Base-by-base conservation (phyloP, 1,140 invertebrate genomes). In the Drosophila kohkoa region DNA sequence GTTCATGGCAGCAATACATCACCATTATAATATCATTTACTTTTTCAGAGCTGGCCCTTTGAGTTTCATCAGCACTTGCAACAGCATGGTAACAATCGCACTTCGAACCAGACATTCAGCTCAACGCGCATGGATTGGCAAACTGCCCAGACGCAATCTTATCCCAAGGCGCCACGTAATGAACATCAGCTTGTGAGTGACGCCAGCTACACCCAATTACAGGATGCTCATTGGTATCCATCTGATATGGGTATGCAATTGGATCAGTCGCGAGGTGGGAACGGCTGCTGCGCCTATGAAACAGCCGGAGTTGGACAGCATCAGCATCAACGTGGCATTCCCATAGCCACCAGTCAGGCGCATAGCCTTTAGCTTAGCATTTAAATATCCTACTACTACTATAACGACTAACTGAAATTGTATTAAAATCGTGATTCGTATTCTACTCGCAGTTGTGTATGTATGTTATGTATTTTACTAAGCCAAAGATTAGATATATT, bases 41-140 rank as follows among this genome's bases (percentile, higher is more conserved):
- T n/a, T 10, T 30, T 54, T 8, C 77, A 92, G 90, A 92, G 82
- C 43, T 92, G 90, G 90, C 90, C 90, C 3, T 92, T 92, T 65
- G 90, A 90, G 60, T 92, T 92, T 45, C 90, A 92, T 68, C 83
- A 88, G 54, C 59, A 87, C 43, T 58, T 81, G 65, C 63, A 88
- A 62, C 63, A 88, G 54, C 63, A 66, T 58, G 66, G 66, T 45
- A 20, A 68, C 6, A 62, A 55, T 35, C 66, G 72, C 2, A 69
- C 51, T 63, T 71, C 69, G 43, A 68, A 67, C 20, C 8, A 51
- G 4, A 41, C 81, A 41, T 63, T 75, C 16, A 55, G 66, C 5
- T 57, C 66, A 11, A n/a, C 81, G 3, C 86, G 86, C 51, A 75
- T 80, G 73, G 86, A 90, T 25, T 90, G 86, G 86, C 85, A 88